Evolutionary conservation across 2,888 invertebrate species (phyloP), one percentile per base, ranked within the genome.

Genomic region (Aleiodes testaceus): DNA sequence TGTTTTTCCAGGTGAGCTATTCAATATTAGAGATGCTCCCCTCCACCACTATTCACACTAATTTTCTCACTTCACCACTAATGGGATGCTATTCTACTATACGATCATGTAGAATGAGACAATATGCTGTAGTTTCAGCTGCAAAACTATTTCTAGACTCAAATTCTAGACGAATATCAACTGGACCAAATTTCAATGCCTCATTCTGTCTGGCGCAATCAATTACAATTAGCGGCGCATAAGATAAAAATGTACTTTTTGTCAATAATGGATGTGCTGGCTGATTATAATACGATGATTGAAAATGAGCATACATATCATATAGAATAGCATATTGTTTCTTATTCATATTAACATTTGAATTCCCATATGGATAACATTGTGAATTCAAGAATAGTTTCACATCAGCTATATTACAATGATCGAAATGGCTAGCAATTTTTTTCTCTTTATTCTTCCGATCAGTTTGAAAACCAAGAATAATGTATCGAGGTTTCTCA

Each of bases 391-490:
- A n/a, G n/a, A 12, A 22, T 12, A 52, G 6, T 45, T 3, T 45
- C 2, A 45, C 45, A 45, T 14, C 14, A 0, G 1, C 14, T 11
- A 14, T 1, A 1, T 45, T 2, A n/a, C 45, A 45, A 45, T n/a
- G 45, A 45, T 45, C 45, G 12, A 45, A 45, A 14, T 45, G 12
- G 3, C n/a, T 16, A 7, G 18, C 20, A 53, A 3, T 53, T 53
- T 22, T 53, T 1, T 3, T 36, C 16, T 36, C 14, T n/a, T 4
- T 5, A 55, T 55, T 36, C 16, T 55, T 36, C 2, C 36, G 5
- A 16, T 26, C 16, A 0, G 55, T 55, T 55, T 30, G 55, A 14
- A 55, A 53, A 53, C 53, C n/a, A 12, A 53, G 22, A 11, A 53
- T 53, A 20, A 53, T 6, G 22, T 20, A 22, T 22, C 53, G 20